Base-by-base conservation (phyloP, 2,888 invertebrate genomes). In the Alitta virens region DNA sequence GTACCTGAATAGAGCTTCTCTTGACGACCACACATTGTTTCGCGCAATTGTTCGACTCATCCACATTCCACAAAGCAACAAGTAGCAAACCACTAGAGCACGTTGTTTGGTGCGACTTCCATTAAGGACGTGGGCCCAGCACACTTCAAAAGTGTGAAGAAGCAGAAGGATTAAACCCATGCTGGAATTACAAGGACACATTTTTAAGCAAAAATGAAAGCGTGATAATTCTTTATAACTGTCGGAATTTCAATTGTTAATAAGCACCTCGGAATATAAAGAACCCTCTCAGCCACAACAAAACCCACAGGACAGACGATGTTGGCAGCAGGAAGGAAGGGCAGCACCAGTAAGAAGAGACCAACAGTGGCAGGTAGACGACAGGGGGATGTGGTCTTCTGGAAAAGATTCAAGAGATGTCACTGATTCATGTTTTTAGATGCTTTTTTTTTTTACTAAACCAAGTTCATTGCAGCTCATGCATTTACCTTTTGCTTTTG, bases 271-370 rank as follows among this genome's bases (percentile, higher is more conserved):
- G 78, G 75, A 9, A 77, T 70, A 63, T 78, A 78, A 1, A 78
- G 67, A 2, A 77, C 65, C 27, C 78, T 64, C 64, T 78, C 78
- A 1, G 78, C 78, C 7, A 78, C 64, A 5, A 78, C 78, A 68
- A 78, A 78, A 12, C 78, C 78, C 2, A 78, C 78, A 7, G 69
- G 60, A 67, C 77, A 74, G 63, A 82, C 72, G 88, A 92, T 81
- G 80, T 77, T 78, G 26, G 75, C 74, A 0, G 78, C 76, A 2
- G 77, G 77, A 9, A 77, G 40, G 63, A 77, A 76, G 3, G 78
- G 75, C 2, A 77, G 7, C 2, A 68, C 65, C 25, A 74, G 62
- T 27, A 78, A 62, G 2, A 69, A 42, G 33, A 33, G 33, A 7
- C 33, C 33, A 33, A 33, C 33, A 33, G 33, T 33, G 33, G 33